Percentiles rank a stretch among this genome's conserved stretches.
Evolutionary conservation across 2,113 vertebrate genomes (phyloP).

Genomic region (Oryzias woworae): DNA sequence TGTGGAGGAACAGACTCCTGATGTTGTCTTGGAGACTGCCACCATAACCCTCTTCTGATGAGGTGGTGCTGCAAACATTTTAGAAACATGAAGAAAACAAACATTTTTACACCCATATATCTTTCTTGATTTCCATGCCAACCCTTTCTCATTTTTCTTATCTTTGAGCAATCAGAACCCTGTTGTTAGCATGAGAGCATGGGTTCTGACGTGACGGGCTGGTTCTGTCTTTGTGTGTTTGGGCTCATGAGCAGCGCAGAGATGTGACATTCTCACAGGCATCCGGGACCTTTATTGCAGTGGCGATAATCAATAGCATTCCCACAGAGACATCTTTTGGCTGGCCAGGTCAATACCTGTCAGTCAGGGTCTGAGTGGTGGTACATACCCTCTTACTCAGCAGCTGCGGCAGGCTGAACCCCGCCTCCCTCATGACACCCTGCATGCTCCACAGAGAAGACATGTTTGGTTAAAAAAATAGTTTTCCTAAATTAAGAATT

Average conservation of each 20-base stretch:
- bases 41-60: too few species aligned
- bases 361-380: conserved; percentile 68
- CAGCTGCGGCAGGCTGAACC: conserved; percentile 46
- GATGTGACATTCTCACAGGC: conserved; percentile 73
- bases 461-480: conserved; percentile 9
- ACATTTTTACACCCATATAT: too few species aligned
- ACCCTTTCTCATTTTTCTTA: conserved; percentile 16
- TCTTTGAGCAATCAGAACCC: conserved; percentile 11
- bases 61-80: too few species aligned
- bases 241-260: conserved; percentile 38
- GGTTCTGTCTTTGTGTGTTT: conserved; percentile 36
- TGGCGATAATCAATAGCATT: conserved; percentile 76
- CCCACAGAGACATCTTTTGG: conserved; percentile 73
- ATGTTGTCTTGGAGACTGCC: too few species aligned
- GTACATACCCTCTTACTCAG: conserved; percentile 75
- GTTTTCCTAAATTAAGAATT: not conserved
- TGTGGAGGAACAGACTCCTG: too few species aligned
- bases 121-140: not conserved
- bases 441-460: conserved; percentile 8
- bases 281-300: conserved; percentile 74
- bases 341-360: conserved; percentile 77
- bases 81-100: too few species aligned
- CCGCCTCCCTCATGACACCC: conserved; percentile 17
- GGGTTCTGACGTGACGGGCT: conserved; percentile 32
- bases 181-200: conserved; percentile 20